A percentile compares a stretch with the other conserved stretches of the same genome.
phyloP scores from a whole-genome alignment of 2,797 vertebrate genomes.

The Characodon lateralis region DNA sequence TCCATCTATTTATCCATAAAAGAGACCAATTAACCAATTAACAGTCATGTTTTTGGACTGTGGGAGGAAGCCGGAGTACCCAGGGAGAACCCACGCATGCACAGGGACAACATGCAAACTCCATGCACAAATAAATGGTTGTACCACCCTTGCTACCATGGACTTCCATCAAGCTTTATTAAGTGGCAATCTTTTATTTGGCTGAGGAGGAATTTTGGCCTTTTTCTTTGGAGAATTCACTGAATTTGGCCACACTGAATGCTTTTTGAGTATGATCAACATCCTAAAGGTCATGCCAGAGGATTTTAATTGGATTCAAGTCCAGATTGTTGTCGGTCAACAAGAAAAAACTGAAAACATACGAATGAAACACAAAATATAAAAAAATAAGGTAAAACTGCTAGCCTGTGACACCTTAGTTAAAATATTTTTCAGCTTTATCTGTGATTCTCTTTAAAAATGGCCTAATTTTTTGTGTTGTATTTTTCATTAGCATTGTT shows the following conservation, averaged over 20 bases:
- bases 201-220: background rate
- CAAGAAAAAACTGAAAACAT: background rate
- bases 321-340: background rate
- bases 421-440: background rate
- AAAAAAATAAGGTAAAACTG: background rate
- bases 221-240: background rate
- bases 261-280: background rate
- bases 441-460: background rate
- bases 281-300: background rate
- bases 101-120: too few relatives aligned
- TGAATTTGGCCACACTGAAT: background rate
- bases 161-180: background rate
- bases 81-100: too few relatives aligned
- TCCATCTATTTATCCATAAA: too few relatives aligned
- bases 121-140: background rate
- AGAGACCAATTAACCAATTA: too few relatives aligned
- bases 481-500: background rate
- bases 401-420: background rate
- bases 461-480: background rate
- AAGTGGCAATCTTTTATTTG: background rate
- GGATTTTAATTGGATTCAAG: background rate
- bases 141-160: background rate
- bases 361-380: background rate
- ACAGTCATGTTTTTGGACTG: too few relatives aligned
- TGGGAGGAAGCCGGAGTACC: too few relatives aligned